These are phyloP conservation scores for Planococcus citri DNA, from an alignment of 1,140 invertebrate species.

Conservation along the genomic window DNA sequence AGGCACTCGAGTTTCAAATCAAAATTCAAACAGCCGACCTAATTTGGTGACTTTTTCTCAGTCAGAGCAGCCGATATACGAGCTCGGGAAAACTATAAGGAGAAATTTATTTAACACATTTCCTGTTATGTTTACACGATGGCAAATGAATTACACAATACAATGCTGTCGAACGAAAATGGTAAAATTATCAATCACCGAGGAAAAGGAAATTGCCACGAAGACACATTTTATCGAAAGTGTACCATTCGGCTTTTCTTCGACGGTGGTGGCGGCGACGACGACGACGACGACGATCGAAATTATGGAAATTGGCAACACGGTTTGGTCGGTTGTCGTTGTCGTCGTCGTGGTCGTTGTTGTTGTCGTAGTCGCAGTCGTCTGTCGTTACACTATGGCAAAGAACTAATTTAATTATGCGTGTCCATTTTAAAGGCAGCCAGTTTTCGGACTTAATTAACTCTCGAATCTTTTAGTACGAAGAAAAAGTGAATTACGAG, in stretches of 20 bases:
- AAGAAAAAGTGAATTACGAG: neutral
- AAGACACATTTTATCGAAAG: neutral
- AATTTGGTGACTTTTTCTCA: no score
- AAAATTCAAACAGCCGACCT: no score
- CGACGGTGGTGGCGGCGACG: neutral
- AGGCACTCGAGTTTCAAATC: no score
- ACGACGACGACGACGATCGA: neutral
- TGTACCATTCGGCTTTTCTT: neutral
- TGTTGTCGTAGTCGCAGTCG: no score
- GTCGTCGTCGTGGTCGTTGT: no score
- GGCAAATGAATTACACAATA: no score
- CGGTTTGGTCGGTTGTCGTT: no score
- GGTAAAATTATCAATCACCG: neutral
- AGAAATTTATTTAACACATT: no score
- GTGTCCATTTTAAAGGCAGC: neutral
- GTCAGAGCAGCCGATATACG: no score
- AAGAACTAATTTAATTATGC: neutral
- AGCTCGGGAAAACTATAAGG: no score
- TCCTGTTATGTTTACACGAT: no score
- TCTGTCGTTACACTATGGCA: neutral
- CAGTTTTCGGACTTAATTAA: conserved; percentile 3
- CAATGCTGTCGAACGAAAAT: no score
- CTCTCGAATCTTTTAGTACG: neutral
- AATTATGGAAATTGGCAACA: neutral
- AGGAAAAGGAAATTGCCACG: neutral